phyloP scores from a whole-genome alignment of 2,113 vertebrate species.

The Daphoenositta chrysoptera region DNA sequence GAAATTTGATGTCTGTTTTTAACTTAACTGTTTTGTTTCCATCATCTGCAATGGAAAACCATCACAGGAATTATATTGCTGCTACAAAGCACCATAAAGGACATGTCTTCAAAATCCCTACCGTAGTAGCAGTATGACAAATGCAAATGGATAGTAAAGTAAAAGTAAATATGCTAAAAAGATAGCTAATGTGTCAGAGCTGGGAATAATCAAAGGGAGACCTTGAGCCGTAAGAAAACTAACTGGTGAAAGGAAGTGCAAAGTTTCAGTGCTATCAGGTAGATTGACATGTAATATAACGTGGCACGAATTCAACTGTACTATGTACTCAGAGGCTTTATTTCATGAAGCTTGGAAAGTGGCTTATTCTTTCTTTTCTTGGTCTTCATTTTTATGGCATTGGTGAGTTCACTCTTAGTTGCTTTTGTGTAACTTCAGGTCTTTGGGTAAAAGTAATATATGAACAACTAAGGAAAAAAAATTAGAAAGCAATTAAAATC shows the following conservation, averaged over 20 bases:
- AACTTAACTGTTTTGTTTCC: background rate
- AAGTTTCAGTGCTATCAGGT: background rate
- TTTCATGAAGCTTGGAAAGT: background rate
- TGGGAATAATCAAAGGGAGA: background rate
- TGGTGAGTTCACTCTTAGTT: background rate
- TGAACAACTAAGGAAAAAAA: background rate
- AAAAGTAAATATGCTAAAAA: background rate
- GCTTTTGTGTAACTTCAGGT: background rate
- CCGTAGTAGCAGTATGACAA: background rate
- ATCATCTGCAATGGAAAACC: background rate
- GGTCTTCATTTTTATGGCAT: background rate
- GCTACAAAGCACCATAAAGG: background rate
- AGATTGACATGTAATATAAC: background rate
- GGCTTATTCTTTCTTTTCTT: background rate
- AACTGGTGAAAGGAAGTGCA: background rate
- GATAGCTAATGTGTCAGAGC: background rate
- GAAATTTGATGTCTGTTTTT: background rate
- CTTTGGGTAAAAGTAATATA: background rate
- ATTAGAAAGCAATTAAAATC: background rate
- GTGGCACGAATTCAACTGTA: background rate
- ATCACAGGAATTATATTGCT: background rate
- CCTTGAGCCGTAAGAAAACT: background rate
- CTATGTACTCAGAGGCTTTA: background rate
- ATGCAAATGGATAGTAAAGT: background rate
- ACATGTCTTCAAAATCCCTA: background rate